Evolutionary conservation across 2,797 vertebrate genomes (phyloP).

Genomic region (Sylvilagus floridanus): DNA sequence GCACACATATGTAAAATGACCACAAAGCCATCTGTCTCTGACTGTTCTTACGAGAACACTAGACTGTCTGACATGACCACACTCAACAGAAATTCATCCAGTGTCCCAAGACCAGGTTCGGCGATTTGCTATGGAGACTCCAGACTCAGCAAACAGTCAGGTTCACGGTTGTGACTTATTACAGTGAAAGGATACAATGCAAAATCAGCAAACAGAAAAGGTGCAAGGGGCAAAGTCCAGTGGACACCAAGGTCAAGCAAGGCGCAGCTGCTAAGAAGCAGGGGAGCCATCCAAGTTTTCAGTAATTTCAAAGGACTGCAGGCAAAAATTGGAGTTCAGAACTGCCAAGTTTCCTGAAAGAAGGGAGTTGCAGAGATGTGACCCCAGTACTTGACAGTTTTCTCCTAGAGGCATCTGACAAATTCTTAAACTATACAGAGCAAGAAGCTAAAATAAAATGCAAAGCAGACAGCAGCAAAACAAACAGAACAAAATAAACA

Average conservation of each 20-base stretch:
- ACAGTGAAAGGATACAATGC: constrained; percentile 72
- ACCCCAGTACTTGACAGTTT: constrained; percentile 34
- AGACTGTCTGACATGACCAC: constrained; percentile 13
- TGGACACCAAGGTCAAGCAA: constrained; percentile 61
- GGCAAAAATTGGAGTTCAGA: constrained; percentile 63
- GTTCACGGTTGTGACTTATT: not conserved
- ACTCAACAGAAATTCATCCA: constrained; percentile 20
- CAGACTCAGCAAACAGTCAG: not conserved
- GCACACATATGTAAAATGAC: not conserved
- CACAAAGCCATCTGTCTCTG: not conserved
- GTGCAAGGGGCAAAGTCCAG: constrained; percentile 49
- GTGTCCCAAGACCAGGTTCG: not conserved
- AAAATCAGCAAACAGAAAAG: constrained; percentile 69
- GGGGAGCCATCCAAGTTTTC: constrained; percentile 63
- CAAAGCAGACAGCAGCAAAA: constrained; percentile 53
- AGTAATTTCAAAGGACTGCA: constrained; percentile 66
- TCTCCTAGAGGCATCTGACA: constrained; percentile 39
- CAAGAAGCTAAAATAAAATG: constrained; percentile 17
- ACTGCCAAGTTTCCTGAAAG: constrained; percentile 69
- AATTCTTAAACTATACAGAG: constrained; percentile 26
- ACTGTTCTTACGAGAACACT: constrained; percentile 11
- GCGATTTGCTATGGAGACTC: not conserved
- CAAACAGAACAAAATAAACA: not conserved
- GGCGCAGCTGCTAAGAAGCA: constrained; percentile 47
- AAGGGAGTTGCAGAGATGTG: constrained; percentile 66